Conservation (phyloP, 2,797 vertebrate genomes). For the Epinephelus coioides region DNA sequence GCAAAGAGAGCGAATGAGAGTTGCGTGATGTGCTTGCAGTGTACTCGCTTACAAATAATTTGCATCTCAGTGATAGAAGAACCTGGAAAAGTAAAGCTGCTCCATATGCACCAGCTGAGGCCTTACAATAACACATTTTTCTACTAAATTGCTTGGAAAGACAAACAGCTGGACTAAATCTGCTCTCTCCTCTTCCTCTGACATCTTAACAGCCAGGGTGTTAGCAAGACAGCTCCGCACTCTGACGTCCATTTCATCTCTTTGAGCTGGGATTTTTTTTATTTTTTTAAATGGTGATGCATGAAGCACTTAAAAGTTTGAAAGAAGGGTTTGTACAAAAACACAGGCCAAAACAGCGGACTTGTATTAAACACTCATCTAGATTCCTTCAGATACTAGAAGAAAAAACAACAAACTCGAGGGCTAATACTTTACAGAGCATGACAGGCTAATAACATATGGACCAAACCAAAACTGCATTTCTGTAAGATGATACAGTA, state of each 20-base stretch:
- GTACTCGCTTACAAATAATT: constrained; percentile 43
- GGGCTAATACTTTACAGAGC: background rate
- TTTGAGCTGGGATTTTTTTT: constrained; percentile 20
- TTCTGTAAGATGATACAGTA: background rate
- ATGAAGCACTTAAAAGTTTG: constrained; percentile 47
- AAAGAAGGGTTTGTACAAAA: constrained; percentile 31
- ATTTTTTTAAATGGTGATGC: constrained; percentile 15
- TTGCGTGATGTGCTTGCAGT: constrained; percentile 29
- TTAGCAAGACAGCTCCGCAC: constrained; percentile 55
- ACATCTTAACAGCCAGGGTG: constrained; percentile 61
- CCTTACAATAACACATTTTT: constrained; percentile 71
- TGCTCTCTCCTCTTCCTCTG: constrained; percentile 49
- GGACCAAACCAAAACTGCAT: background rate
- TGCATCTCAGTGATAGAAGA: constrained; percentile 65
- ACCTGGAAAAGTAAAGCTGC: constrained; percentile 53
- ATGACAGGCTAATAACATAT: background rate
- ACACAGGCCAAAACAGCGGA: constrained; percentile 4
- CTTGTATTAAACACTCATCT: background rate
- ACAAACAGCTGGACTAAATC: constrained; percentile 81
- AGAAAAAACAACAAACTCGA: constrained; percentile 14
- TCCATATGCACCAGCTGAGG: constrained; percentile 68
- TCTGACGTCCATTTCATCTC: constrained; percentile 63
- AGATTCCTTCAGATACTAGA: constrained; percentile 7
- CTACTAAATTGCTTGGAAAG: constrained; percentile 72
- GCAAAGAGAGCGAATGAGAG: constrained; percentile 41